phyloP scores from a whole-genome alignment of 2,113 vertebrate genomes.

The Rhabdomys dilectus region DNA sequence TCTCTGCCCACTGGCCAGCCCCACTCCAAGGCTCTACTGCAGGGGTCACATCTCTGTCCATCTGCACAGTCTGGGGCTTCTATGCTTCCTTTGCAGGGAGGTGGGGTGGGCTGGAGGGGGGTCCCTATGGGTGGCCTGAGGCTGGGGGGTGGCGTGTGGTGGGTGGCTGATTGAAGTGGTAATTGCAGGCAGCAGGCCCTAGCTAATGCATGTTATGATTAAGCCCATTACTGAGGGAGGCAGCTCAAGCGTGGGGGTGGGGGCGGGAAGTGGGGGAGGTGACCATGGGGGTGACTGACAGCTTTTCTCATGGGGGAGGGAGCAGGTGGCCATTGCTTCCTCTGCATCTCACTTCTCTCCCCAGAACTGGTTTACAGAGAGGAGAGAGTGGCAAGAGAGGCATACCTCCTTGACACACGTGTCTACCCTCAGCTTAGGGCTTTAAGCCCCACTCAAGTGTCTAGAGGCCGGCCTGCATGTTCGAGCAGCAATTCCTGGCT shows the following conservation, averaged over 20 bases:
- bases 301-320: conserved; percentile 47
- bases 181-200: conserved; percentile 87
- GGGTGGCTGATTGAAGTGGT: conserved; percentile 84
- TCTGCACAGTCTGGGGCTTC: conserved; percentile 26
- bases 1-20: not conserved
- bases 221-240: conserved; percentile 85
- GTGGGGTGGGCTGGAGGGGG: not conserved
- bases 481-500: not conserved
- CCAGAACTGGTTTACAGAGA: not conserved
- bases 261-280: conserved; percentile 6
- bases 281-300: conserved; percentile 37
- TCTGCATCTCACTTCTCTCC: not conserved
- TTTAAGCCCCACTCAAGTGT: not conserved
- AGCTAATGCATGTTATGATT: conserved; percentile 88
- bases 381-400: not conserved
- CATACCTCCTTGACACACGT: not conserved
- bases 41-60: conserved; percentile 38
- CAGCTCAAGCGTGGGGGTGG: conserved; percentile 70
- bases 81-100: not conserved
- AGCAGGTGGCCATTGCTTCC: not conserved
- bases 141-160: conserved; percentile 63
- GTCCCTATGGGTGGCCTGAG: conserved; percentile 82
- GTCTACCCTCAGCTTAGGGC: not conserved
- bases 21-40: not conserved
- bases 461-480: not conserved